These are phyloP conservation scores for Antigone vipio DNA, from an alignment of 2,113 vertebrate species.

Conservation along the genomic window DNA sequence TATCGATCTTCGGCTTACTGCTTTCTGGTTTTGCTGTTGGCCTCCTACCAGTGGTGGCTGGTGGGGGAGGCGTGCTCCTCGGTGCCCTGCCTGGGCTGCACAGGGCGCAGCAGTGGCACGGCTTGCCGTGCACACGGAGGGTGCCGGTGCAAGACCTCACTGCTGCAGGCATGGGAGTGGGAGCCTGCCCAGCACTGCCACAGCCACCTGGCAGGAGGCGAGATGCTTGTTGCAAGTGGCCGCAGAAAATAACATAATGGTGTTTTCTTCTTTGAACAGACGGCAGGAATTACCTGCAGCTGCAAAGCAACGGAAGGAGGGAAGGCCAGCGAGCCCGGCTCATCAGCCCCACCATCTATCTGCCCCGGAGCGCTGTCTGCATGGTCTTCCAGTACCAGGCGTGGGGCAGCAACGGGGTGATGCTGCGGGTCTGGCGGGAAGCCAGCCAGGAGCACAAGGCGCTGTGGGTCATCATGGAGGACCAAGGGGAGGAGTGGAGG, in stretches of 20 bases:
- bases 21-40: not conserved
- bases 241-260: not conserved
- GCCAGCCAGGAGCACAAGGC: slow-evolving; percentile 86
- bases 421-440: slow-evolving; percentile 86
- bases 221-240: not conserved
- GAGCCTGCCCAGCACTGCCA: not conserved
- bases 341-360: slow-evolving; percentile 85
- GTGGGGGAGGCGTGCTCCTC: not conserved
- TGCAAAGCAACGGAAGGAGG: slow-evolving; percentile 81
- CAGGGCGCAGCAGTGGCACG: not conserved
- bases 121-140: not conserved
- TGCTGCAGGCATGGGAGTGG: not conserved
- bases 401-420: slow-evolving; percentile 82
- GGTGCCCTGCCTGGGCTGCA: not conserved
- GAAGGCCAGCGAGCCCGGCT: slow-evolving; percentile 86
- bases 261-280: slow-evolving; percentile 68
- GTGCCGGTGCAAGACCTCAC: accelerated
- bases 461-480: slow-evolving; percentile 87
- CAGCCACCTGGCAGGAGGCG: not conserved
- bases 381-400: slow-evolving; percentile 92
- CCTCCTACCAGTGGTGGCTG: not conserved
- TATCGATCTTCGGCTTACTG: not conserved
- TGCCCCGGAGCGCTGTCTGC: slow-evolving; percentile 86
- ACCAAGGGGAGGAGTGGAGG: slow-evolving; percentile 91
- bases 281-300: slow-evolving; percentile 82